Conservation (phyloP, 2,113 vertebrate species). For the Megaceryle maxima region DNA sequence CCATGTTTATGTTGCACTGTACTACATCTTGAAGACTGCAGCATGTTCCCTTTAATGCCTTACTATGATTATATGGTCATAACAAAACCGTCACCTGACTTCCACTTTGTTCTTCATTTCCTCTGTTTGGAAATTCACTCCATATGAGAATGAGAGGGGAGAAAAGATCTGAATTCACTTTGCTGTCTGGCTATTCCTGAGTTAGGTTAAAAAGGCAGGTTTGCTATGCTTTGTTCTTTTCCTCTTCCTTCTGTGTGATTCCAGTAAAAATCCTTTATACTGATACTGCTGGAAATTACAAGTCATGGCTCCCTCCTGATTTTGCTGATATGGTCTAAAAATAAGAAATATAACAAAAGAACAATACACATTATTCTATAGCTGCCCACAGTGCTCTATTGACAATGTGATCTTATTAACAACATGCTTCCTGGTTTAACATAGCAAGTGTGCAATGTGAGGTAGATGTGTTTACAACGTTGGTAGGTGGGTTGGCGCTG, state of each 20-base stretch:
- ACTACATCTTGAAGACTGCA: not conserved
- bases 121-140: not conserved
- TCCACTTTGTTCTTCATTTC: not conserved
- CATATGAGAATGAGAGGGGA: not conserved
- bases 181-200: not conserved
- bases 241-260: not conserved
- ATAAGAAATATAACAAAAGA: not conserved
- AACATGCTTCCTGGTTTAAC: not conserved
- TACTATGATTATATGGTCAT: not conserved
- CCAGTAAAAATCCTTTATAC: not conserved
- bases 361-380: not conserved
- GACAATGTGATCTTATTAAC: not conserved
- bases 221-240: not conserved
- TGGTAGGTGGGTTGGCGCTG: not conserved
- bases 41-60: not conserved
- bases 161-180: not conserved
- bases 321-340: not conserved
- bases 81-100: not conserved
- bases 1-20: not conserved
- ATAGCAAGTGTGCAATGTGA: not conserved
- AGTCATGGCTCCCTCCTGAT: not conserved
- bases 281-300: not conserved
- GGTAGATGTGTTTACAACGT: not conserved
- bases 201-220: not conserved
- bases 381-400: not conserved